These are phyloP conservation scores for Keiferia lycopersicella DNA, from an alignment of 2,888 invertebrate species.

Conservation along the genomic window DNA sequence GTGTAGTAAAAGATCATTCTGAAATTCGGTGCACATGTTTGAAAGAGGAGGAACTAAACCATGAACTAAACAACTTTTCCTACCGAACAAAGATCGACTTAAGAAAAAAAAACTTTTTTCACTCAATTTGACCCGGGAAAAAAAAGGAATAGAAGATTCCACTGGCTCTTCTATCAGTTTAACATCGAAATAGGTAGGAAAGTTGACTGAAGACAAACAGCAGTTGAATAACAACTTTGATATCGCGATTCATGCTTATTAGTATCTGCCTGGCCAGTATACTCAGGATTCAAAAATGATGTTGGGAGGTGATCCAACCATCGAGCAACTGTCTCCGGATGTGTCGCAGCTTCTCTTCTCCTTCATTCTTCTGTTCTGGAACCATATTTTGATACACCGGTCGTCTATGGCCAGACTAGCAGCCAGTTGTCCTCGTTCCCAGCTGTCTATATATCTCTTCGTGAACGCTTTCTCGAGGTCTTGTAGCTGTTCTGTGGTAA, in stretches of 20 bases:
- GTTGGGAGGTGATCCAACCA: conserved; percentile 26
- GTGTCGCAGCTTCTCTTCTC: conserved; percentile 76
- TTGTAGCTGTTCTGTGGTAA: conserved; percentile 85
- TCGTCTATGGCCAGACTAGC: conserved; percentile 83
- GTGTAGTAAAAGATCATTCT: no score
- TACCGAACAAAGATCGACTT: no score
- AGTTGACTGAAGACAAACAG: no score
- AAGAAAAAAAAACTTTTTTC: no score
- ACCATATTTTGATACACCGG: conserved; percentile 91
- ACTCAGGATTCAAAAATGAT: not conserved
- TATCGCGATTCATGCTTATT: not conserved
- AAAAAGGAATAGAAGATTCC: no score
- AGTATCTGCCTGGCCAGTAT: not conserved
- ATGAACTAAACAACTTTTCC: no score
- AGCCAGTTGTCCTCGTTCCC: conserved; percentile 84
- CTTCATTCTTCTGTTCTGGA: conserved; percentile 91
- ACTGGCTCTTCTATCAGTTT: no score
- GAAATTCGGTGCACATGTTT: no score
- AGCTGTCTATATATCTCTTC: conserved; percentile 84
- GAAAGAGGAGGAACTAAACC: no score
- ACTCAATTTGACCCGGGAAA: no score
- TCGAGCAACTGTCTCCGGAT: conserved; percentile 41
- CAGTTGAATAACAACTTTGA: not conserved
- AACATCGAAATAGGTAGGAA: no score
- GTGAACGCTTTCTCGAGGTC: conserved; percentile 80